Evolutionary conservation across 2,113 vertebrate genomes (phyloP), one percentile per base, ranked within the genome.

Genomic region (Aegithalos caudatus): DNA sequence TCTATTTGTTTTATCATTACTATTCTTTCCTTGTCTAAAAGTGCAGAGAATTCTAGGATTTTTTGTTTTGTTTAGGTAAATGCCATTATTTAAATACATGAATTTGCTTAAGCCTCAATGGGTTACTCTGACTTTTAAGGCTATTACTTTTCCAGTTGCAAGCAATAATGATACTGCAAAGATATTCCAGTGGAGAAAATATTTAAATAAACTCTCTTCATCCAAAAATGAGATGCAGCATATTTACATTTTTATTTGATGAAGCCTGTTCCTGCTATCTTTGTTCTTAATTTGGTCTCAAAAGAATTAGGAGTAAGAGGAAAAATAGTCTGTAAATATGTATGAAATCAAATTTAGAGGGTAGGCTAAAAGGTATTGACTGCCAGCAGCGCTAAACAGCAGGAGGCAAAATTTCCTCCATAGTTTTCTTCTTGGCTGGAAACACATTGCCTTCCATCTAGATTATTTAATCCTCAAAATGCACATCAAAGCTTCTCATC

Each of bases 391-490:
- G 98, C 96, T 96, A 90, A 99, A 97, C 98, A 90, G 98, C 98
- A 97, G 98, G 98, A 98, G 98, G 98, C 97, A 98, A 99, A 98
- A 98, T 98, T 98, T 98, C 97, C 98, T 98, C 98, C 97, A 97
- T 98, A 98, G 98, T 98, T 98, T 98, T 98, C 97, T 98, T 98
- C 97, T 98, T 98, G 97, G 98, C 98, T 98, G 98, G 98, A 99
- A 98, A 98, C 97, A 97, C 98, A 98, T 98, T 98, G 97, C 98
- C 98, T 98, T 98, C 98, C 98, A 98, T 98, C 98, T 99, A 98
- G 99, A 99, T 99, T 98, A 99, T 99, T 99, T 99, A 99, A 99
- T 99, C 98, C 98, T 98, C 98, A 99, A 99, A 99, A 98, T 98
- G 98, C 98, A 98, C 98, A 98, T 99, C 99, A 99, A 99, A 99